These are phyloP conservation scores for Cerceris rybyensis DNA, from an alignment of 2,888 invertebrate genomes.

Conservation along the genomic window DNA sequence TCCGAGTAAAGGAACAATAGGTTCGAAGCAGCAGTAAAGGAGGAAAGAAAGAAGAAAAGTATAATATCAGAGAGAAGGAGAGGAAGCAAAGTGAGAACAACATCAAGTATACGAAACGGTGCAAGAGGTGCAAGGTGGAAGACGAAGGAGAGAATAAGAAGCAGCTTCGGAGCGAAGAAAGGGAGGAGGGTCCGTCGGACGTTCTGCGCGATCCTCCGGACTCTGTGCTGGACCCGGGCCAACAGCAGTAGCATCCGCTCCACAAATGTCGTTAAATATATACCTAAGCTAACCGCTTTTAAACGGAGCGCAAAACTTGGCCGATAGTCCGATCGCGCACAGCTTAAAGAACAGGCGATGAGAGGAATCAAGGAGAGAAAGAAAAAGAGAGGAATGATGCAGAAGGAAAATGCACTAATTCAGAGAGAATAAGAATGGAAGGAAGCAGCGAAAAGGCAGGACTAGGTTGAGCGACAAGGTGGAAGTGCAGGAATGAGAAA, in stretches of 20 bases:
- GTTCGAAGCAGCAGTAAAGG: conserved; percentile 18
- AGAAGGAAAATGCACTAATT: background rate
- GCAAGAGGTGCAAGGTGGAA: conserved; percentile 27
- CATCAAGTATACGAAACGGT: background rate
- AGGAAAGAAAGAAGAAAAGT: background rate
- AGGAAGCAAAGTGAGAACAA: background rate
- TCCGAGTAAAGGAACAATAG: conserved; percentile 27
- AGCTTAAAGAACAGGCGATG: background rate
- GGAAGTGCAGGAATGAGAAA: conserved; percentile 41
- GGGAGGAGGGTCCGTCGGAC: conserved; percentile 24
- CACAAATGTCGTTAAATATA: conserved; percentile 79
- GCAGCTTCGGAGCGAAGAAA: conserved; percentile 6
- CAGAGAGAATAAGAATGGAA: background rate
- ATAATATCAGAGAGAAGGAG: background rate
- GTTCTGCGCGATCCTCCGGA: conserved; percentile 53
- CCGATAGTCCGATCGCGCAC: conserved; percentile 50
- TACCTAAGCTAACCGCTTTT: conserved; percentile 68
- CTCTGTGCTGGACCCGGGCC: conserved; percentile 72
- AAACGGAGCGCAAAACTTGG: conserved; percentile 67
- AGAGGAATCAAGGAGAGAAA: background rate
- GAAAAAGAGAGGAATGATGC: background rate
- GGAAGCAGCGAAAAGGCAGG: background rate
- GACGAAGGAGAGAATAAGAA: conserved; percentile 1
- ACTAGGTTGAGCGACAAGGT: conserved; percentile 30
- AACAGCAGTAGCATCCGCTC: conserved; percentile 75